Evolutionary conservation across 1,140 invertebrate species (phyloP), one percentile per base, ranked within the genome.

Genomic region (Nomia melanderi): DNA sequence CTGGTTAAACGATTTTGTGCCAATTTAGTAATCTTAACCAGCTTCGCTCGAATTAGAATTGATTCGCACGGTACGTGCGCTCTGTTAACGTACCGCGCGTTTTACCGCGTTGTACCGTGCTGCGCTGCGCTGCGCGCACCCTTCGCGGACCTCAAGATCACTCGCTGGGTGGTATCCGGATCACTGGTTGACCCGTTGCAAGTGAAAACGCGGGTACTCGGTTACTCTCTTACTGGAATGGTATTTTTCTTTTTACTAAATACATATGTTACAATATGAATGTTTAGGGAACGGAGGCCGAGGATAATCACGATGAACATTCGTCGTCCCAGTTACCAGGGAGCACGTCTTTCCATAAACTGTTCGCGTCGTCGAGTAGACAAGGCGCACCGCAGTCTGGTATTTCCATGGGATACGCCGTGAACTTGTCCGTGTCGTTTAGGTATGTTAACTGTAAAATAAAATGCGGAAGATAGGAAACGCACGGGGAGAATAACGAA

Each of bases 251-350:
- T n/a, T 14, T 12, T 17, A 17, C 41, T 17, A 17, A 39, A 20
- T 44, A n/a, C n/a, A n/a, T 44, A 44, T 14, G 14, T 44, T 44
- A 3, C 41, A 44, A 44, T 17, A 44, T 44, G 41, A 14, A 44
- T 44, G 14, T 44, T 44, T 17, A 44, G 41, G 41, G 5, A n/a
- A n/a, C n/a, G n/a, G 41, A 44, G 5, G 14, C 12, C 12, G 39
- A 12, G 17, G 11, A 41, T 14, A 41, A 14, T 14, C n/a, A n/a
- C n/a, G 76, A 12, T 44, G 72, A 86, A 78, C 94, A 94, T 74
- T 94, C 93, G 44, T 90, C 79, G 44, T 93, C 91, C 89, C 93
- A 94, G 78, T 94, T 87, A 31, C 87, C 75, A 29, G 94, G 90
- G 36, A 94, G 82, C 2, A 94, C 85, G n/a, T 91, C 69, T 39